Percentiles rank a stretch among this genome's conserved stretches.
Evolutionary conservation across 2,888 invertebrate species (phyloP).

Genomic region (Cenopis cana): DNA sequence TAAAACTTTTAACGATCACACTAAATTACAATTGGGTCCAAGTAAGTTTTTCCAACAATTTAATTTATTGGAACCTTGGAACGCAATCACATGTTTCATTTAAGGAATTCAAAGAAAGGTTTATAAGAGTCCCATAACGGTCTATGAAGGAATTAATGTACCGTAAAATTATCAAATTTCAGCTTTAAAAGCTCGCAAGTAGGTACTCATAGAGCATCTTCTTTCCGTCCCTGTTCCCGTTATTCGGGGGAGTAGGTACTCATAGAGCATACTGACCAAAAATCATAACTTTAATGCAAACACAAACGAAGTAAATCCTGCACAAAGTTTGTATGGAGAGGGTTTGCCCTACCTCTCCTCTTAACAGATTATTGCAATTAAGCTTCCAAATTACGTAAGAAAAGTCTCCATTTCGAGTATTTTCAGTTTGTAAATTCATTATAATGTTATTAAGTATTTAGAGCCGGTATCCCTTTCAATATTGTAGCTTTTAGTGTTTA

Average conservation of each 20-base stretch:
- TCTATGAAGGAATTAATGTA: not conserved
- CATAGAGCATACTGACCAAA: no score
- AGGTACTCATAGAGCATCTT: no score
- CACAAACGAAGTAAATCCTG: no score
- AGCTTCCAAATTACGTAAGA: not conserved
- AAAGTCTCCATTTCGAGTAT: not conserved
- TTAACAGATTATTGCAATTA: not conserved
- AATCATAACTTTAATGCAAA: no score
- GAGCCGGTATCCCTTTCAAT: not conserved
- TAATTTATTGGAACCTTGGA: slow-evolving; percentile 65
- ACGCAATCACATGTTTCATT: slow-evolving; percentile 57
- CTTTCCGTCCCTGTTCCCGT: no score
- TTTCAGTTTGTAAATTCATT: not conserved
- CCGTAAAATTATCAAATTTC: not conserved
- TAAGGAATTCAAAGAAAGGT: slow-evolving; percentile 47
- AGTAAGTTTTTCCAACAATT: slow-evolving; percentile 68
- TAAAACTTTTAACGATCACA: slow-evolving; percentile 73
- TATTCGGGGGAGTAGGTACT: no score
- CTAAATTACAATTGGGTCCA: slow-evolving; percentile 71
- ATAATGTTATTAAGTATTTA: not conserved
- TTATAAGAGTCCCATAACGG: not conserved
- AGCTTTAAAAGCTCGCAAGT: not conserved
- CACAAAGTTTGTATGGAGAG: no score
- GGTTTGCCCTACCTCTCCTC: no score
- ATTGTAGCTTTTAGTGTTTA: not conserved